Evolutionary conservation across 2,797 vertebrate species (phyloP).

Genomic region (Cossypha polioptera): DNA sequence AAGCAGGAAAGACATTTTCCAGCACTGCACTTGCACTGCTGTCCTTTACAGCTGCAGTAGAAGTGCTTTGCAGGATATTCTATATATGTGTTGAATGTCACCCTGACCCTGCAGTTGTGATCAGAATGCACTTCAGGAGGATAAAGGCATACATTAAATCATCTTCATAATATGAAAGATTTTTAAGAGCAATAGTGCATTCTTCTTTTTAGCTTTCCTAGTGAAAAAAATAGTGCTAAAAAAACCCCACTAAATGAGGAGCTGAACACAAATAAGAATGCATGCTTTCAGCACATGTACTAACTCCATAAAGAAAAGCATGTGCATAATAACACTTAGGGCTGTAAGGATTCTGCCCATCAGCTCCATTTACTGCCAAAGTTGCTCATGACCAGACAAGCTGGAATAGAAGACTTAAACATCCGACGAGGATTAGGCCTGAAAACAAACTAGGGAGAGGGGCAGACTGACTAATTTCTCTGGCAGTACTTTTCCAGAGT

Average conservation of each 20-base stretch:
- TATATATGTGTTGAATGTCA: rapidly evolving
- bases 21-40: background rate
- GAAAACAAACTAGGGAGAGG: background rate
- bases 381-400: background rate
- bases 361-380: background rate
- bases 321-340: background rate
- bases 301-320: background rate
- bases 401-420: background rate
- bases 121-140: background rate
- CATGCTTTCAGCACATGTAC: background rate
- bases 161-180: background rate
- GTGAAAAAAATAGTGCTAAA: background rate
- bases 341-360: background rate
- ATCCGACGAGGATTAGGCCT: background rate
- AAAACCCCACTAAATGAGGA: background rate
- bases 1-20: background rate
- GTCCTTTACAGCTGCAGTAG: background rate
- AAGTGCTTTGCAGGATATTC: background rate
- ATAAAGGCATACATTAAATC: background rate
- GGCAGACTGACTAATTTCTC: background rate
- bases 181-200: background rate
- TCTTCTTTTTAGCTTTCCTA: background rate
- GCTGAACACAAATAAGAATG: background rate
- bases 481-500: background rate
- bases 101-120: background rate